Evolutionary conservation across 2,113 vertebrate species (phyloP).

Genomic region (Myotis brandtii): DNA sequence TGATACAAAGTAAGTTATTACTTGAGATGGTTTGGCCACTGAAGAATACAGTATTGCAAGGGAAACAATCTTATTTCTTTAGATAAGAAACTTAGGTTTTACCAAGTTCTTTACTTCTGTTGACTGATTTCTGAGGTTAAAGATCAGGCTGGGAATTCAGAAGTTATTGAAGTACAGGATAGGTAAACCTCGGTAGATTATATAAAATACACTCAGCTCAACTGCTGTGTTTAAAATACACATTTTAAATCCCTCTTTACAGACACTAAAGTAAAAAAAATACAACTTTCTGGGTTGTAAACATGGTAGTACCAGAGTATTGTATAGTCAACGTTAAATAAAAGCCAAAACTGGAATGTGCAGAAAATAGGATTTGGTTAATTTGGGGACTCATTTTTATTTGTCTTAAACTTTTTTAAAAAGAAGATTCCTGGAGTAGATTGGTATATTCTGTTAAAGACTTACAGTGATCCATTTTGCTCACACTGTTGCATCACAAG

Average conservation of each 20-base stretch:
- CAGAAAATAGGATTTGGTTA: slow-evolving; percentile 86
- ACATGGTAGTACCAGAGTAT: slow-evolving; percentile 85
- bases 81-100: background rate
- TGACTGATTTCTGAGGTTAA: background rate
- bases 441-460: slow-evolving; percentile 79
- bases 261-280: slow-evolving; percentile 85
- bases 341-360: slow-evolving; percentile 91
- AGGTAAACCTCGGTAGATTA: background rate
- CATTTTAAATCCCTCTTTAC: slow-evolving; percentile 83
- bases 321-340: slow-evolving; percentile 88
- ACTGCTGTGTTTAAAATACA: slow-evolving; percentile 81
- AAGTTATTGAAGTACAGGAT: slow-evolving; percentile 18
- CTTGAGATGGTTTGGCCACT: background rate
- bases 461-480: slow-evolving; percentile 81
- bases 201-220: slow-evolving; percentile 3
- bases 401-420: slow-evolving; percentile 80
- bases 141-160: slow-evolving; percentile 50
- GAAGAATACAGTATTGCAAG: slow-evolving; percentile 60
- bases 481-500: slow-evolving; percentile 82
- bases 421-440: slow-evolving; percentile 80
- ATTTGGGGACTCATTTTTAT: slow-evolving; percentile 86
- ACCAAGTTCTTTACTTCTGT: slow-evolving; percentile 35
- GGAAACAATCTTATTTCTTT: slow-evolving; percentile 50
- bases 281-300: slow-evolving; percentile 83
- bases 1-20: slow-evolving; percentile 35